Conservation (phyloP, 1,140 invertebrate species). For the Sweltsa coloradensis region DNA sequence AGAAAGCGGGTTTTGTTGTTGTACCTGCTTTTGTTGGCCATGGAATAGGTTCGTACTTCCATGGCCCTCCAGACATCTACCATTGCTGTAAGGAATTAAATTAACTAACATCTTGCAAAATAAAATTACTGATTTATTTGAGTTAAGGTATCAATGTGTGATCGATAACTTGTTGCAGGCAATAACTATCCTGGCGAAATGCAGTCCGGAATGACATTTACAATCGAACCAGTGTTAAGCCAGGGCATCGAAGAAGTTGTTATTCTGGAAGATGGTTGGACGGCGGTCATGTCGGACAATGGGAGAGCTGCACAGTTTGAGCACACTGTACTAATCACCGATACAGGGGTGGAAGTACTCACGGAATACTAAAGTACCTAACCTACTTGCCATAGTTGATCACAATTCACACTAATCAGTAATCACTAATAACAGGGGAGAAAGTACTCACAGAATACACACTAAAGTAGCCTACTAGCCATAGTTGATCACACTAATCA, state of each 20-base stretch:
- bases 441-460: no score
- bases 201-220: constrained; percentile 84
- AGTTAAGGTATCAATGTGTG: background rate
- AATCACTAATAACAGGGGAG: no score
- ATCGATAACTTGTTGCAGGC: constrained; percentile 33
- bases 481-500: no score
- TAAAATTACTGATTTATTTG: background rate
- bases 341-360: constrained; percentile 54
- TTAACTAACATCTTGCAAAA: background rate
- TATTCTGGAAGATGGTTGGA: constrained; percentile 80
- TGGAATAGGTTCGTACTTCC: constrained; percentile 86
- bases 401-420: no score
- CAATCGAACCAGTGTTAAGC: constrained; percentile 80
- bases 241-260: constrained; percentile 54
- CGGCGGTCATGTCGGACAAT: constrained; percentile 63
- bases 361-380: no score
- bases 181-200: constrained; percentile 61
- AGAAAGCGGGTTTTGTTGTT: constrained; percentile 47
- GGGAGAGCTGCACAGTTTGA: constrained; percentile 80
- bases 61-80: constrained; percentile 80
- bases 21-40: constrained; percentile 78
- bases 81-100: constrained; percentile 40
- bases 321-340: constrained; percentile 79
- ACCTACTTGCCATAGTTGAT: no score
- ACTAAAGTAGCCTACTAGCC: no score